These are phyloP conservation scores for Gymnogyps californianus DNA, from an alignment of 2,113 vertebrate species.

Conservation along the genomic window DNA sequence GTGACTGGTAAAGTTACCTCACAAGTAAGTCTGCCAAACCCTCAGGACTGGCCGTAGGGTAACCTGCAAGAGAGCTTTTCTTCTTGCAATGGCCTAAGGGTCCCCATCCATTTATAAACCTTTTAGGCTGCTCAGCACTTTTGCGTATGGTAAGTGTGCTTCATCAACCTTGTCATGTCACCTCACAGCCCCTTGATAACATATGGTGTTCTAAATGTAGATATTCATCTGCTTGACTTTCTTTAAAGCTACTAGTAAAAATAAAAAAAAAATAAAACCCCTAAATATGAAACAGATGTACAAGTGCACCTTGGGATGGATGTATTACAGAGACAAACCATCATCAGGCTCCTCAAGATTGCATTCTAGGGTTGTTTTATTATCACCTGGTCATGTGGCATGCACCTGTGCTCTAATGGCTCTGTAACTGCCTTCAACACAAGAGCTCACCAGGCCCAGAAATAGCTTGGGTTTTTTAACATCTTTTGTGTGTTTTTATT, in stretches of 20 bases:
- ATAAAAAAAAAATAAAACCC: neutral
- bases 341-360: conserved; percentile 49
- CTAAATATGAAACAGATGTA: conserved; percentile 64
- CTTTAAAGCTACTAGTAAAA: conserved; percentile 61
- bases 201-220: conserved; percentile 63
- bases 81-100: neutral
- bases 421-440: conserved; percentile 41
- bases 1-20: neutral
- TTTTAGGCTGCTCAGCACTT: neutral
- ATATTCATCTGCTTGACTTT: conserved; percentile 58
- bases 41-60: neutral
- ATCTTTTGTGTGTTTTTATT: conserved; percentile 13
- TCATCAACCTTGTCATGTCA: conserved; percentile 16
- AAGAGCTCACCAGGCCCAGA: conserved; percentile 35
- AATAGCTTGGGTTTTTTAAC: conserved; percentile 27
- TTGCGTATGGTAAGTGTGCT: neutral
- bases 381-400: conserved; percentile 72
- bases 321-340: conserved; percentile 54
- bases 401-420: conserved; percentile 60
- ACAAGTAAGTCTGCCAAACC: neutral
- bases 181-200: conserved; percentile 50
- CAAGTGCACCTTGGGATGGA: conserved; percentile 39
- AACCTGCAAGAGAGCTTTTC: neutral
- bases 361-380: conserved; percentile 39
- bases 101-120: neutral